These are phyloP conservation scores for Actinemys pallida DNA, from an alignment of 2,113 vertebrate genomes.

Conservation along the genomic window DNA sequence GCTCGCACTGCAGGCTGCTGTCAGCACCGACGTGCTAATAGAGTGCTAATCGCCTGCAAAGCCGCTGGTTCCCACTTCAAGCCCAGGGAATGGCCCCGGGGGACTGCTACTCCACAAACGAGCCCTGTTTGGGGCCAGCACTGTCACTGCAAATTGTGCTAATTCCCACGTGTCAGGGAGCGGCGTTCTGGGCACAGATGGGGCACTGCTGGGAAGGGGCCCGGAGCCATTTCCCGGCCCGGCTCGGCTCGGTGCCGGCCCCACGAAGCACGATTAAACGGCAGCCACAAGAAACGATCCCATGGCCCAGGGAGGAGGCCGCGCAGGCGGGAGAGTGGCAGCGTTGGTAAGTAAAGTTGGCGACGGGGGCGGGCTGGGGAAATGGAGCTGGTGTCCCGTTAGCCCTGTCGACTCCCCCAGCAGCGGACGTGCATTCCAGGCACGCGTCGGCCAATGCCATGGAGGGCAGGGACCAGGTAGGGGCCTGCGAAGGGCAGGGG, in stretches of 20 bases:
- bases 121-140: not conserved
- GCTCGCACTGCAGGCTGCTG: not conserved
- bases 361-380: not conserved
- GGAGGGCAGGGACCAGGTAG: not conserved
- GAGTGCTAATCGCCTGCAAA: not conserved
- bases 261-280: not conserved
- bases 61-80: not conserved
- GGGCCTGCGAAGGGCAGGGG: not conserved
- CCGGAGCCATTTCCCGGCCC: not conserved
- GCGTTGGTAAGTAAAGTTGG: no score
- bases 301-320: not conserved
- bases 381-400: not conserved
- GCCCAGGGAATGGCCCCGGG: not conserved
- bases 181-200: not conserved
- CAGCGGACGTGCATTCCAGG: not conserved
- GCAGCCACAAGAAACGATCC: not conserved
- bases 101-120: not conserved
- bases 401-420: no score
- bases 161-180: not conserved
- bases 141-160: not conserved
- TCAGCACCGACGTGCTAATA: not conserved
- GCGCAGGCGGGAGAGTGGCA: not conserved
- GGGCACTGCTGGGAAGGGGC: not conserved
- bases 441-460: no score
- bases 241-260: not conserved